Evolutionary conservation across 2,797 vertebrate species (phyloP), one percentile per base, ranked within the genome.

Genomic region (Pseudomugil gertrudae): DNA sequence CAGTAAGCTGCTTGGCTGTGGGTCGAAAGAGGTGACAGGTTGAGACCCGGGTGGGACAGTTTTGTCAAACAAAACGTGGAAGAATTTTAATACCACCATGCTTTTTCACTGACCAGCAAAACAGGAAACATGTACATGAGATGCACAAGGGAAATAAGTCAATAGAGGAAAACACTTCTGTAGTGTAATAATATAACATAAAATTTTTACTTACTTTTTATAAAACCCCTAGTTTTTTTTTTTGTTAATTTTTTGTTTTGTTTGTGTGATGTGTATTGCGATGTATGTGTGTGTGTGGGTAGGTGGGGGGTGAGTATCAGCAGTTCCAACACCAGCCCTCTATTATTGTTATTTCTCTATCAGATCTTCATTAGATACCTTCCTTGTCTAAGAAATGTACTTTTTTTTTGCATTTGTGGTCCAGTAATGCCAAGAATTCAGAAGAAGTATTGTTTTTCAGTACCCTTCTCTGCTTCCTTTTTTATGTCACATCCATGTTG

Each of bases 11-110:
- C 45, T 80, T 80, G 86, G 80, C 87, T 63, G 51, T 52, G 56
- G 69, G 75, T 84, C 77, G 85, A 81, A 85, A 78, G 79, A 74
- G 86, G 85, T 82, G 74, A 85, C 82, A 86, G 82, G 84, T 88
- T 87, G 72, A 83, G 58, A 77, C 82, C 74, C 9, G 86, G 87
- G 81, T 88, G 88, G 89, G 84, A 73, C 84, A 57, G n/a, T 73
- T 79, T 83, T 75, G 64, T 75, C 17, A 68, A 90, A 92, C 90
- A 91, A 91, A 90, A 86, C 78, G 4, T 79, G 82, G 88, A 90
- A 85, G 84, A 90, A 81, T 85, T 81, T 82, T 69, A 84, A 73
- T 85, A 84, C 79, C 81, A 86, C 87, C 72, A 83, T 50, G 9
- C 86, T 81, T 79, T 84, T 62, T 78, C 35, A 6, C 48, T 76